Percentiles rank a stretch among this genome's conserved stretches.
Conservation (phyloP, 2,888 invertebrate species). For the Protophormia terraenovae region DNA sequence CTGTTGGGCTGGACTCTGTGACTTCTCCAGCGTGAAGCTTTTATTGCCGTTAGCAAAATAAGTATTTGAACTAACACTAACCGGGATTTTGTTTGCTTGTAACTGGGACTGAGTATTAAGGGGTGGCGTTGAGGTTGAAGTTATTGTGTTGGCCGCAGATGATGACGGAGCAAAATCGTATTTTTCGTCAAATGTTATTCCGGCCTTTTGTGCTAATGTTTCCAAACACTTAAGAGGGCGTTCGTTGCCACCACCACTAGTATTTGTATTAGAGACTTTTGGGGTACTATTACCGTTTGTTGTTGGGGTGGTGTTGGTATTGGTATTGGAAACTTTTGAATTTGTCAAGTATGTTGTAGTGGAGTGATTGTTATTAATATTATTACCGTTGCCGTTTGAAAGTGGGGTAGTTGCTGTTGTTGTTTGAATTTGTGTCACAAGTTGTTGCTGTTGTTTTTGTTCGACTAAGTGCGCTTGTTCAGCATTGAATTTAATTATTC, state of each 20-base stretch:
- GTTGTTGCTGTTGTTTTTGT: slow-evolving; percentile 78
- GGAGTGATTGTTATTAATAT: slow-evolving; percentile 66
- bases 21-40: slow-evolving; percentile 83
- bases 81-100: slow-evolving; percentile 6
- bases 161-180: slow-evolving; percentile 85
- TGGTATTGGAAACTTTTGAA: slow-evolving; percentile 35
- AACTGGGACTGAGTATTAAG: slow-evolving; percentile 50
- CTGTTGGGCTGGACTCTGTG: slow-evolving; percentile 82
- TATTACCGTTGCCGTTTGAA: slow-evolving; percentile 75
- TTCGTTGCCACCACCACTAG: slow-evolving; percentile 73
- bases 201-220: slow-evolving; percentile 88
- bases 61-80: slow-evolving; percentile 22
- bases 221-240: slow-evolving; percentile 86
- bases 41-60: slow-evolving; percentile 45
- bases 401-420: slow-evolving; percentile 81
- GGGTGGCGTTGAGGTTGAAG: slow-evolving; percentile 68
- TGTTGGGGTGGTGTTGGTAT: slow-evolving; percentile 28
- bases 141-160: slow-evolving; percentile 75
- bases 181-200: slow-evolving; percentile 88
- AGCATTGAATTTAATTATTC: slow-evolving; percentile 73
- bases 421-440: slow-evolving; percentile 75
- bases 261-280: slow-evolving; percentile 47
- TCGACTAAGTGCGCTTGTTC: slow-evolving; percentile 78
- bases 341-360: slow-evolving; percentile 67
- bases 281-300: slow-evolving; percentile 10